These are phyloP conservation scores for Lamprologus lemairii DNA, from an alignment of 2,113 vertebrate genomes.

Conservation along the genomic window DNA sequence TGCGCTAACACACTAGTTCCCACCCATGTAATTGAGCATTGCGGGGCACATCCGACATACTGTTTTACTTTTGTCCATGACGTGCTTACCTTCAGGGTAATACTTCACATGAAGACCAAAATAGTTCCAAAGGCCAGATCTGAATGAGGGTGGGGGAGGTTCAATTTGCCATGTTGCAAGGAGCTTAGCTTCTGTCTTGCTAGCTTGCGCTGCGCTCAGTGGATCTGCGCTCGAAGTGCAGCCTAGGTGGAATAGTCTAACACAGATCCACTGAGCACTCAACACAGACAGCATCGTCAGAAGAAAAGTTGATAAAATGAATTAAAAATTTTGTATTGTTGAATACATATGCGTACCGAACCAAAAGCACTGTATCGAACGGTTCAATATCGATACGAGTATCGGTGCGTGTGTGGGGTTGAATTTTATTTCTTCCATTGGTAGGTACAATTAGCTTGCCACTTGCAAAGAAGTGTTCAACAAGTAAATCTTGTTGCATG, in stretches of 20 bases:
- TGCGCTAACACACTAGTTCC: neutral
- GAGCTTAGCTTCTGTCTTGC: neutral
- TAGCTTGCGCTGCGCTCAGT: neutral
- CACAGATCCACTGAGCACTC: too few relatives aligned
- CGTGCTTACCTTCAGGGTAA: neutral
- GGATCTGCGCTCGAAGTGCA: too few relatives aligned
- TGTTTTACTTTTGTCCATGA: neutral
- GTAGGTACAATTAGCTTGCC: neutral
- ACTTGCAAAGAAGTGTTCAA: neutral
- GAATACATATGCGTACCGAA: too few relatives aligned
- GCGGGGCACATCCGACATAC: fast-evolving
- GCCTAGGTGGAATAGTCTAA: too few relatives aligned
- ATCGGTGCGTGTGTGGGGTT: too few relatives aligned
- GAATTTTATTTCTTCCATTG: too few relatives aligned
- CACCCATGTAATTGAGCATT: neutral
- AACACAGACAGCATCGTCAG: too few relatives aligned
- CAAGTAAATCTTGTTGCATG: neutral
- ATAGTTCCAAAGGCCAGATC: fast-evolving
- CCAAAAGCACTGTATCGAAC: too few relatives aligned
- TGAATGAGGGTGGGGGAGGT: neutral
- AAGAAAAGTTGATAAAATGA: too few relatives aligned
- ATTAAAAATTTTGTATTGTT: too few relatives aligned
- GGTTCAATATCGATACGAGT: too few relatives aligned
- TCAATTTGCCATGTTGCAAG: neutral
- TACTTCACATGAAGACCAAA: neutral